These are phyloP conservation scores for Anhinga anhinga DNA, from an alignment of 2,113 vertebrate species.

Conservation along the genomic window DNA sequence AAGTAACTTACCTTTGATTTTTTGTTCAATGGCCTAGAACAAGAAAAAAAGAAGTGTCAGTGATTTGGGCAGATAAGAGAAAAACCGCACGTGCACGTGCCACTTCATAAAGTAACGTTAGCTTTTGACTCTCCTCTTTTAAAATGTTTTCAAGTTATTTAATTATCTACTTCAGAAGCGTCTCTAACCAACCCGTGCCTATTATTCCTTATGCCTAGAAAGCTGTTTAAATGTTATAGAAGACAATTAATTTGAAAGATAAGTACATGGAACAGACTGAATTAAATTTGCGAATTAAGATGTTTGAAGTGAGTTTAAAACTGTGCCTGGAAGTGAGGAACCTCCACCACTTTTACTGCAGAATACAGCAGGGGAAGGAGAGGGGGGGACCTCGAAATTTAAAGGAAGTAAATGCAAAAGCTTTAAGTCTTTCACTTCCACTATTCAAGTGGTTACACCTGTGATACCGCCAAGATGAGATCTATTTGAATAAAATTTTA, in stretches of 20 bases:
- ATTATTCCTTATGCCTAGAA: constrained; percentile 19
- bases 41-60: constrained; percentile 75
- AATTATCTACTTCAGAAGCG: constrained; percentile 22
- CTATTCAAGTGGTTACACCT: not conserved
- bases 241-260: constrained; percentile 52
- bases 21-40: constrained; percentile 88
- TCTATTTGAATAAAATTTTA: not conserved
- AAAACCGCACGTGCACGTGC: not conserved
- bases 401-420: not conserved
- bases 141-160: constrained; percentile 16
- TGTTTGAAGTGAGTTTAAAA: constrained; percentile 44
- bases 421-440: not conserved
- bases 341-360: not conserved
- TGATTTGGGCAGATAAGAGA: constrained; percentile 13
- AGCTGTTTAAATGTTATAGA: constrained; percentile 2
- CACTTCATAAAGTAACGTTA: not conserved
- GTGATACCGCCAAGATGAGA: not conserved
- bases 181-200: not conserved
- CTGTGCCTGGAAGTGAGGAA: constrained; percentile 47
- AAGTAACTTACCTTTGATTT: constrained; percentile 85
- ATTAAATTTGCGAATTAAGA: constrained; percentile 63
- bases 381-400: not conserved
- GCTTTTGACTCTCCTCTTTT: not conserved
- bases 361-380: not conserved
- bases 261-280: constrained; percentile 24